Conservation (phyloP, 2,797 vertebrate species). For the Tinamus major region DNA sequence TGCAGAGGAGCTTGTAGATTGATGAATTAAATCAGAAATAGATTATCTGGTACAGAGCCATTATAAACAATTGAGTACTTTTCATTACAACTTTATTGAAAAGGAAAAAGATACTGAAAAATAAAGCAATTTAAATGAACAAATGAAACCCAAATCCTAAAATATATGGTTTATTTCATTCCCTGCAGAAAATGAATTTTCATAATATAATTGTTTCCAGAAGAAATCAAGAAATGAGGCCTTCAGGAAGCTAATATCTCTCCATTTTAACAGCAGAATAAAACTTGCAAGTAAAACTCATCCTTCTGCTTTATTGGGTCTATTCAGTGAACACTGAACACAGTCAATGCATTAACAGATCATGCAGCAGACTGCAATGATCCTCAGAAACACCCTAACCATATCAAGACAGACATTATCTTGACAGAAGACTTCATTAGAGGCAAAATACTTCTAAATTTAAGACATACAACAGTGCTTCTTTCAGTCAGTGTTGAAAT, state of each 20-base stretch:
- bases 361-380: background rate
- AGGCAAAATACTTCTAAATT: background rate
- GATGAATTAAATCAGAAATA: constrained; percentile 11
- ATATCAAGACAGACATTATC: background rate
- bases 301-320: background rate
- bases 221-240: background rate
- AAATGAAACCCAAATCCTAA: background rate
- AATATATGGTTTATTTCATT: background rate
- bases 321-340: background rate
- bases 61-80: background rate
- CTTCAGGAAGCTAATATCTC: background rate
- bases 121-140: constrained; percentile 5
- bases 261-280: background rate
- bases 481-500: background rate
- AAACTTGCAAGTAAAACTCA: background rate
- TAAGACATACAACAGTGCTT: background rate
- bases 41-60: background rate
- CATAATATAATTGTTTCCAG: background rate
- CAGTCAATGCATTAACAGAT: no score
- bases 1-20: background rate
- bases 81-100: background rate
- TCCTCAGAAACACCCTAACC: background rate
- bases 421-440: background rate
- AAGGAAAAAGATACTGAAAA: background rate
- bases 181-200: constrained; percentile 4